A percentile compares a stretch with the other conserved stretches of the same genome.
Conservation (phyloP, 2,888 invertebrate species). For the Ennomos quercinarius region DNA sequence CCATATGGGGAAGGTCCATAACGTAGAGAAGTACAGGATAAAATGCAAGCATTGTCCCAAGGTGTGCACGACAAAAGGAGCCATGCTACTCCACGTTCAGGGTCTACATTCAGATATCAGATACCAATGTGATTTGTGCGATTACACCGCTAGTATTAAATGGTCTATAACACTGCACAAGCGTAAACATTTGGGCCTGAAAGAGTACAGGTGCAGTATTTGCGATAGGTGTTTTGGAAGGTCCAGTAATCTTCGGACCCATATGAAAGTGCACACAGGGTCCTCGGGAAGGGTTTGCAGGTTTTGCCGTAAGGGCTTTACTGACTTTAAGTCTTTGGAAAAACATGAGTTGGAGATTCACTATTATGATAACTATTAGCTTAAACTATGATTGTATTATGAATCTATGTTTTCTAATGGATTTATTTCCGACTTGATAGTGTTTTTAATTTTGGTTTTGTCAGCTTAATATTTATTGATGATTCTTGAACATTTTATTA, state of each 20-base stretch:
- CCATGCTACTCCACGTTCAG: conserved; percentile 80
- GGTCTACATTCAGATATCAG: conserved; percentile 71
- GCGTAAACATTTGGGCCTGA: conserved; percentile 78
- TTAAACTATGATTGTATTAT: conserved; percentile 3
- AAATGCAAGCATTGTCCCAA: conserved; percentile 75
- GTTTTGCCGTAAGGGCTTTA: conserved; percentile 61
- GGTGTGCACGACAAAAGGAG: conserved; percentile 78
- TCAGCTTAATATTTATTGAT: no score
- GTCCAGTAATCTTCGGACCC: conserved; percentile 75
- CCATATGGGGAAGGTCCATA: conserved; percentile 71
- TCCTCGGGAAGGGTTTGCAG: conserved; percentile 64
- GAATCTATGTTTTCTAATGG: conserved; percentile 41
- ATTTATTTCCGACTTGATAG: no score
- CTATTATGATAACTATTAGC: conserved; percentile 49
- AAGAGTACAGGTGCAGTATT: conserved; percentile 81
- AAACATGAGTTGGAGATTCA: conserved; percentile 59
- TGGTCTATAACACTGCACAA: conserved; percentile 73
- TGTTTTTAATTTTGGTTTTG: no score
- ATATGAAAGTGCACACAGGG: conserved; percentile 73
- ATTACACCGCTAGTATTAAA: conserved; percentile 65
- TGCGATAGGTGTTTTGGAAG: conserved; percentile 83
- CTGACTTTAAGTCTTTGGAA: conserved; percentile 53
- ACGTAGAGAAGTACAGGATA: conserved; percentile 67
- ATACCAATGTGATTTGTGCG: conserved; percentile 68
- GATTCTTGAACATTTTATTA: no score